Percentiles rank a stretch among this genome's conserved stretches.
Conservation (phyloP, 2,888 invertebrate genomes). For the Ellobium chinense region DNA sequence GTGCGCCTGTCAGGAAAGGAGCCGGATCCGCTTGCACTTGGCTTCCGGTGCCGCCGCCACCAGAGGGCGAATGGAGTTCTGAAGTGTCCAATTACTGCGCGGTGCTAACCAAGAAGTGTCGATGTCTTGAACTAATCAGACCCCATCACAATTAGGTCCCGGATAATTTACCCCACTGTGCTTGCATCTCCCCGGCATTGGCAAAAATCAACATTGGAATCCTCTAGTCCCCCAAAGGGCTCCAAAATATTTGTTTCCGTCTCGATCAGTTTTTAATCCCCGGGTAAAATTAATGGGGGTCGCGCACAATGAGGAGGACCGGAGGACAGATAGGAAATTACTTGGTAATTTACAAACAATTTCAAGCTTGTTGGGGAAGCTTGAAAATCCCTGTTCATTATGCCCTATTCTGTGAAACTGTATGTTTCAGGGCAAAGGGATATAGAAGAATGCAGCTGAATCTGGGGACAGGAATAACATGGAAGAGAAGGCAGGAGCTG, state of each 20-base stretch:
- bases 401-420: not conserved
- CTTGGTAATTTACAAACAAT: constrained; percentile 29
- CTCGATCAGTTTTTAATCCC: constrained; percentile 2
- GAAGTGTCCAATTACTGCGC: constrained; percentile 45
- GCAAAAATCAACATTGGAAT: not conserved
- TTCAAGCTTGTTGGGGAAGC: not conserved
- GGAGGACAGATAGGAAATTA: not conserved
- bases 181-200: not conserved
- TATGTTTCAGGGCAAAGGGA: not conserved
- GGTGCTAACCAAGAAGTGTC: constrained; percentile 31
- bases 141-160: constrained; percentile 33
- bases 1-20: constrained; percentile 45
- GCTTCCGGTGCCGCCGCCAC: constrained; percentile 35
- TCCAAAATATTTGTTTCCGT: constrained; percentile 23
- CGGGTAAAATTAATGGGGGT: not conserved
- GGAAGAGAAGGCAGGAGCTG: not conserved
- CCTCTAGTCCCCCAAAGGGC: not conserved
- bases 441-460: not conserved
- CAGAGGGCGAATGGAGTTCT: constrained; percentile 24
- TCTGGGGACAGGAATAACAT: not conserved
- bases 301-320: not conserved
- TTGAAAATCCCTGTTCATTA: not conserved
- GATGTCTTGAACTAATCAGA: constrained; percentile 39
- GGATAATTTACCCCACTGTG: constrained; percentile 28
- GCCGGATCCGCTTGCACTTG: constrained; percentile 36